Evolutionary conservation across 2,113 vertebrate genomes (phyloP), one percentile per base, ranked within the genome.

Genomic region (Paradoxurus hermaphroditus): DNA sequence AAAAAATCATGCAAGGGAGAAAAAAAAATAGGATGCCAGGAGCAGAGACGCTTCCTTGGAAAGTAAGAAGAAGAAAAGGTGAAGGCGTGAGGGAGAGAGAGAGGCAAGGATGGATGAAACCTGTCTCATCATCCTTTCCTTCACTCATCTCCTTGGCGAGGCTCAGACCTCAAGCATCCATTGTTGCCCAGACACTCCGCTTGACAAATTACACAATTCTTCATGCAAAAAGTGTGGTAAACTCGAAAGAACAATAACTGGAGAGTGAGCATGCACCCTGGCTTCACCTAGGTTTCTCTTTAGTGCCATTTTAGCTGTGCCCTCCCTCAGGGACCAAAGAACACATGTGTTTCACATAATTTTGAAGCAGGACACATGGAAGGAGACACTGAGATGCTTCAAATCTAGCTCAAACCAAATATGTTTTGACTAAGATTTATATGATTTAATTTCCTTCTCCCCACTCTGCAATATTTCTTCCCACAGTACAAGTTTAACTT

Each of bases 361-460:
- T 79, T 67, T 68, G 65, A 88, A 95, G 72, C n/a, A 46, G 29
- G 70, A 19, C 49, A 16, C 25, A 73, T 77, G 27, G 85, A 85
- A 96, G 51, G 14, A 94, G 63, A 95, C 18, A 92, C 14, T 4
- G 21, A 83, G 51, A 75, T 51, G 41, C 75, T 92, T 90, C 68
- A 56, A 84, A 87, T 53, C 11, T 21, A 92, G 18, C 59, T 92
- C 56, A 77, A 92, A 92, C 39, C 7, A 68, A 51, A 56, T 27
- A 81, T 25, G 23, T n/a, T 87, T 75, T 84, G 41, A 96, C 12
- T 63, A 93, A 91, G 70, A 96, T 72, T 36, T 90, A 29, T 88
- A 59, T 13, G 29, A 72, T 72, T 83, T 77, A 18, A 84, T 79
- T 97, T 97, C 49, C 72, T 81, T 65, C 72, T 91, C 59, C 36